phyloP scores from a whole-genome alignment of 2,888 invertebrate genomes.

The Drosophila ezoana region DNA sequence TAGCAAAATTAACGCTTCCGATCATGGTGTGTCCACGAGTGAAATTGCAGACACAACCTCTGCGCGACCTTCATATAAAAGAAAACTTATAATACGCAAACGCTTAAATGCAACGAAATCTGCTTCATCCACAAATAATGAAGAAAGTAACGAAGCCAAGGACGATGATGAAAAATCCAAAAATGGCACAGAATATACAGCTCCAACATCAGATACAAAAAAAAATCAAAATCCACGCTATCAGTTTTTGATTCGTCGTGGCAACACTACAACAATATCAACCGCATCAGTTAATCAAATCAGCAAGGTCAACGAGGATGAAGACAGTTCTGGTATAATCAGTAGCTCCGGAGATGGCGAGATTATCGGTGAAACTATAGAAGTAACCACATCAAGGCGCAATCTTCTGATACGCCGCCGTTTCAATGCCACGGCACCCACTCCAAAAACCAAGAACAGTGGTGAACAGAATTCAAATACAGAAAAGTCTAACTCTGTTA shows the following conservation, averaged over 20 bases:
- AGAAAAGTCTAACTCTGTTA: no score
- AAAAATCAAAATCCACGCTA: background rate
- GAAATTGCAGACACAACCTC: background rate
- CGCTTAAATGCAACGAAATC: background rate
- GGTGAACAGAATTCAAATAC: background rate
- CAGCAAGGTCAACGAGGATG: background rate
- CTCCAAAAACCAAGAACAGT: background rate
- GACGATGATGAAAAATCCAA: no score
- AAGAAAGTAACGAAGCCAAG: background rate
- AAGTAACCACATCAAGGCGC: background rate
- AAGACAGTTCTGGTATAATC: background rate
- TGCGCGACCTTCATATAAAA: background rate
- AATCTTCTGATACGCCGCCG: slow-evolving; percentile 12
- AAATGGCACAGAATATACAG: background rate
- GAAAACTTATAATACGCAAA: slow-evolving; percentile 2
- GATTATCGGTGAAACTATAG: background rate
- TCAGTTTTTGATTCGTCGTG: background rate
- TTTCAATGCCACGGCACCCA: background rate
- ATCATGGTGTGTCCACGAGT: background rate
- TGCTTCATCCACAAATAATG: background rate
- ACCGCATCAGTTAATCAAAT: background rate
- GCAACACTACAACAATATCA: background rate
- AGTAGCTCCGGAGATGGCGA: background rate
- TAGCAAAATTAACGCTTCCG: background rate
- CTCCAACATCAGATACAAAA: background rate